These are phyloP conservation scores for Sebastes itinus DNA, from an alignment of 2,797 vertebrate species.

Conservation along the genomic window DNA sequence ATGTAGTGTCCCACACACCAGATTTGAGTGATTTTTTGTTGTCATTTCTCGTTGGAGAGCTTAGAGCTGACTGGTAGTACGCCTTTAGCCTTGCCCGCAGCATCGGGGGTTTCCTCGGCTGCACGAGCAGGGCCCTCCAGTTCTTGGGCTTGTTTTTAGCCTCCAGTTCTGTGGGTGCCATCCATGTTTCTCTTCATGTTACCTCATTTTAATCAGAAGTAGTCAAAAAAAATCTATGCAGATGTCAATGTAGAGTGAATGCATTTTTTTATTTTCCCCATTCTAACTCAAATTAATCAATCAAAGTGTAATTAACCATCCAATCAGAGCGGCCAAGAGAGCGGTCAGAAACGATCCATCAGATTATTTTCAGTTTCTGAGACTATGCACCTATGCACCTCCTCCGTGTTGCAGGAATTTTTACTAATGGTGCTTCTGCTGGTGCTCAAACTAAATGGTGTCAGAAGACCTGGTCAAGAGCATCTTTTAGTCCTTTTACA, in stretches of 20 bases:
- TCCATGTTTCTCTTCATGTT: constrained; percentile 65
- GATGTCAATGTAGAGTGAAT: constrained; percentile 67
- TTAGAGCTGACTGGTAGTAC: constrained; percentile 41
- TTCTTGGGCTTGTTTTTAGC: constrained; percentile 43
- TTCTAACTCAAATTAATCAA: constrained; percentile 42
- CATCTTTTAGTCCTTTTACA: constrained; percentile 68
- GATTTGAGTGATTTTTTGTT: constrained; percentile 25
- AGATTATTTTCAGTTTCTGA: constrained; percentile 61
- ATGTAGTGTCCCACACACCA: neutral
- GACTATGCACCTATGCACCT: constrained; percentile 84
- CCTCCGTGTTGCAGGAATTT: constrained; percentile 77
- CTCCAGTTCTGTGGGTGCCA: constrained; percentile 54
- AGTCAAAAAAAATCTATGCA: constrained; percentile 78
- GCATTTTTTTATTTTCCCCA: constrained; percentile 47
- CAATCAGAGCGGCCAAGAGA: constrained; percentile 79
- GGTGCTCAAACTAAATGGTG: constrained; percentile 81
- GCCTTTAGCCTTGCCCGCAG: constrained; percentile 54
- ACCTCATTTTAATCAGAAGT: constrained; percentile 75
- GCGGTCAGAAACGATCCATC: constrained; percentile 57
- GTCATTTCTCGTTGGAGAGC: constrained; percentile 39
- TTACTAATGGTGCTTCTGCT: constrained; percentile 84
- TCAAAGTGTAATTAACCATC: constrained; percentile 81
- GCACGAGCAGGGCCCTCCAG: constrained; percentile 59
- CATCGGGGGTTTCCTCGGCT: constrained; percentile 63
- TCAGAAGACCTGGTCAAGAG: constrained; percentile 70